Conservation (phyloP, 2,113 vertebrate genomes). For the Anhinga anhinga region DNA sequence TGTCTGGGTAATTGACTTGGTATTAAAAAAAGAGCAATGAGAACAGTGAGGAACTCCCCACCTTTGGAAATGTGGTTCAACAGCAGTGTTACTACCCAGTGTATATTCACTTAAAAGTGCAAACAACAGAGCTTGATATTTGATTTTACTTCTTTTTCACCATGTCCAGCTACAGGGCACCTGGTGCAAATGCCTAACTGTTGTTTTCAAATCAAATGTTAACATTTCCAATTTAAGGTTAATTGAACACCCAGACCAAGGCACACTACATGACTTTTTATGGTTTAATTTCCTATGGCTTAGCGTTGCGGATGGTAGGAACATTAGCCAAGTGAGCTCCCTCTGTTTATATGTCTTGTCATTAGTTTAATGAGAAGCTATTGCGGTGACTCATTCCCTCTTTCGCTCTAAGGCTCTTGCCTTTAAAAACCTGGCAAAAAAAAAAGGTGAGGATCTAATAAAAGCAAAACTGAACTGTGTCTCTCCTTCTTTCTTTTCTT, state of each 20-base stretch:
- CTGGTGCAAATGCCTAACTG: not conserved
- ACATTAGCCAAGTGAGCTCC: not conserved
- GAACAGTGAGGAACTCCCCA: not conserved
- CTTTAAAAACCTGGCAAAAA: not conserved
- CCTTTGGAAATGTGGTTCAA: not conserved
- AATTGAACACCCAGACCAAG: not conserved
- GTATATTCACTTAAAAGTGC: not conserved
- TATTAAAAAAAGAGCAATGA: not conserved
- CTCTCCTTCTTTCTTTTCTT: not conserved
- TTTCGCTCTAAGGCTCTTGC: not conserved
- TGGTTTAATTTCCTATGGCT: not conserved
- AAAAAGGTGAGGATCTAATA: not conserved
- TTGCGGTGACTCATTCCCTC: slow-evolving; percentile 5
- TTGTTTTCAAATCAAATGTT: not conserved
- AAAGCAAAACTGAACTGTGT: not conserved
- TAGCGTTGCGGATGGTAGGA: not conserved
- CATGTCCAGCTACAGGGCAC: not conserved
- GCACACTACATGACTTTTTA: not conserved
- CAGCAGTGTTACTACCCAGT: not conserved
- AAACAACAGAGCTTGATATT: not conserved
- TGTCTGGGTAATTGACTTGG: not conserved
- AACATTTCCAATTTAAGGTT: slow-evolving; percentile 11
- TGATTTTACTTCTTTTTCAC: not conserved
- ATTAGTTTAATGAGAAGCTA: slow-evolving; percentile 52
- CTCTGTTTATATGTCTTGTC: not conserved